Base-by-base conservation (phyloP, 2,797 vertebrate species). In the Sebastes taczanowskii region DNA sequence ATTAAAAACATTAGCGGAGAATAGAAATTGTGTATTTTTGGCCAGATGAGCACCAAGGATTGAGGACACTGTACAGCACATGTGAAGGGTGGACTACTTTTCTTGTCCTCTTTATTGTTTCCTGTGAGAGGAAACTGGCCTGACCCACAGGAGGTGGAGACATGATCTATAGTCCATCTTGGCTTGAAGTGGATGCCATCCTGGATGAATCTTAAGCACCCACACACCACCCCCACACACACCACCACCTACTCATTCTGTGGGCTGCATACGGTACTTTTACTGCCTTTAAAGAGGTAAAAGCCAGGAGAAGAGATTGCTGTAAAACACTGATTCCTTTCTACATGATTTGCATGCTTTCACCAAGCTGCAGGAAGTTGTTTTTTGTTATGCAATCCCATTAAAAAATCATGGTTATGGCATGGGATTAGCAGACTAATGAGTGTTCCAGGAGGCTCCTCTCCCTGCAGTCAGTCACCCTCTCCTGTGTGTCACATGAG, bases 221-320 rank as follows among this genome's bases (percentile, higher is more conserved):
- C 91, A 93, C 90, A 93, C 90, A 76, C 89, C 85, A 83, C 92
- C 88, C 91, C 92, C 94, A 74, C 32, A 76, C 68, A 14, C 56
- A 27, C 13, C 82, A 90, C 90, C 90, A 88, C 88, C 90, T 93
- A 90, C 87, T 71, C 8, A 18, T 35, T 85, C 55, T 80, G 85
- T 77, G 61, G 77, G 74, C 69, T 82, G 69, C 62, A 22, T 22
- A 64, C 27, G 74, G 65, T 53, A 75, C 35, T 81, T 67, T 23
- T 5, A 25, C 53, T 42, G 67, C 38, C 46, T 80, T 74, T 35
- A 16, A 74, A 85, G n/a, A 58, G 7, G 58, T 32, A 69, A 77
- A 81, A 81, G 1, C 55, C 22, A 68, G 11, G 29, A 82, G 3
- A 27, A 25, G 2, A 77, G 13, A 66, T 49, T 29, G n/a, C 27